phyloP scores from a whole-genome alignment of 2,113 vertebrate species.

The Gadus macrocephalus region DNA sequence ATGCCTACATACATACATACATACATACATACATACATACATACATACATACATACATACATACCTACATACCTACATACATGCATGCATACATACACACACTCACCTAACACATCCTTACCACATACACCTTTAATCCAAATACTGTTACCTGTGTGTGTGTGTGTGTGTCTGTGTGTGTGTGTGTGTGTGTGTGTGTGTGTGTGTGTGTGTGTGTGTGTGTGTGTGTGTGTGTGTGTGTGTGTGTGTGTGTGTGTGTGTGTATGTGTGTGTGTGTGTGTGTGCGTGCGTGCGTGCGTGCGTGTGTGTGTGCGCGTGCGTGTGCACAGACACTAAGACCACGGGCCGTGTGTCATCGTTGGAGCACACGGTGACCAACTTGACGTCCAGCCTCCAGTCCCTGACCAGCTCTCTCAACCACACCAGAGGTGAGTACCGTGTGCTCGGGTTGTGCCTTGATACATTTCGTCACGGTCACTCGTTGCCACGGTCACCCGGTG shows the following conservation, averaged over 20 bases:
- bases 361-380: conserved; percentile 28
- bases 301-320: background rate
- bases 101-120: too few relatives aligned
- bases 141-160: background rate
- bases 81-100: background rate
- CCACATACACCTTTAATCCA: background rate
- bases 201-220: conserved; percentile 1
- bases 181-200: background rate
- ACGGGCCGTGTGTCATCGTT: conserved; percentile 14
- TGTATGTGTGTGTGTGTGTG: background rate
- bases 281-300: background rate
- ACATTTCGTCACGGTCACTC: too few relatives aligned
- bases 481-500: too few relatives aligned
- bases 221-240: background rate
- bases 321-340: background rate
- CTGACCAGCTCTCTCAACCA: background rate
- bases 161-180: background rate
- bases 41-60: too few relatives aligned
- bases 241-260: background rate
- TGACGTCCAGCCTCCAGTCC: conserved; percentile 12
- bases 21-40: too few relatives aligned
- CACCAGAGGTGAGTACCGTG: conserved; percentile 21
- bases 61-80: too few relatives aligned
- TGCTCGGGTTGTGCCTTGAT: too few relatives aligned
- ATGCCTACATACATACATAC: background rate